Evolutionary conservation across 2,113 vertebrate genomes (phyloP).

Genomic region (Zeus faber): DNA sequence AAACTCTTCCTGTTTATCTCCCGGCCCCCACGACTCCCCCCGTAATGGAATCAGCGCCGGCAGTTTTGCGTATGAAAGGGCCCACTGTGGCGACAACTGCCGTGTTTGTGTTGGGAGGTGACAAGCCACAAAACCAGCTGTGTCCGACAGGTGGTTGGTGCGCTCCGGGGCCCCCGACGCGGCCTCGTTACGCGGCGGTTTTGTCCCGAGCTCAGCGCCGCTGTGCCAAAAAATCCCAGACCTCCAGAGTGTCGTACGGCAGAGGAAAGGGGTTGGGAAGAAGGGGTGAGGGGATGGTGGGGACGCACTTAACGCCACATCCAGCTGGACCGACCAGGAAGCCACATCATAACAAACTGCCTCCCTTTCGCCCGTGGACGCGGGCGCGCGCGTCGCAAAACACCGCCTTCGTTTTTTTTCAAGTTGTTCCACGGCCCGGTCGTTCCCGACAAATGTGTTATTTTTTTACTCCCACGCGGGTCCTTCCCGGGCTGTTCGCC

Average conservation of each 20-base stretch:
- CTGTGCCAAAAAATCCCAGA: conserved; percentile 39
- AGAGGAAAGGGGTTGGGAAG: conserved; percentile 12
- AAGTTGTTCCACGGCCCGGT: no score
- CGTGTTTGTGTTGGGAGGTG: conserved; percentile 46
- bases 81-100: conserved; percentile 57
- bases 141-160: conserved; percentile 47
- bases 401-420: conserved; percentile 24
- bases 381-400: no score
- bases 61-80: conserved; percentile 51
- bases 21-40: conserved; percentile 56
- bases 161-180: conserved; percentile 10
- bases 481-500: no score
- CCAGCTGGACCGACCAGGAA: conserved; percentile 61
- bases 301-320: conserved; percentile 40
- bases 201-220: background rate
- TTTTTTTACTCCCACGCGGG: no score
- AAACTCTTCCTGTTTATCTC: conserved; percentile 24
- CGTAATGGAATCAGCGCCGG: conserved; percentile 55
- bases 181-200: conserved; percentile 22
- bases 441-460: no score
- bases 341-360: conserved; percentile 63
- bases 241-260: conserved; percentile 2
- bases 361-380: conserved; percentile 51
- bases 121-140: conserved; percentile 46
- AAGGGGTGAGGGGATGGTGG: conserved; percentile 10